These are phyloP conservation scores for Hemistola chrysoprasaria DNA, from an alignment of 2,888 invertebrate species.

Conservation along the genomic window DNA sequence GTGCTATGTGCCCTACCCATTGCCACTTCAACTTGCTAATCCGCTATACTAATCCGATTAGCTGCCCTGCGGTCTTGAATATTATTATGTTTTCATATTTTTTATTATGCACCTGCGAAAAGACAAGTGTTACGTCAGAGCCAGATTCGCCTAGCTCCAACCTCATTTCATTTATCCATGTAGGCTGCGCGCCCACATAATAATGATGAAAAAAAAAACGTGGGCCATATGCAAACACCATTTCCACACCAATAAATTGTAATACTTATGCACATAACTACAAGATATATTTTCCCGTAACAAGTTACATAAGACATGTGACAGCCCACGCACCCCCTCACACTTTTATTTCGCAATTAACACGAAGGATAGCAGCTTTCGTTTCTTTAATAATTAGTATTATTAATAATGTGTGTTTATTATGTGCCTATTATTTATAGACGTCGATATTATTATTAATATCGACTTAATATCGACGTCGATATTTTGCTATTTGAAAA, in stretches of 20 bases:
- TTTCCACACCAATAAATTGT: constrained; percentile 32
- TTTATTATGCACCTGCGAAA: background rate
- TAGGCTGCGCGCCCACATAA: constrained; percentile 67
- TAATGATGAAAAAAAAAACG: constrained; percentile 56
- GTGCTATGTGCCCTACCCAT: no score
- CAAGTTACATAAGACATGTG: constrained; percentile 9
- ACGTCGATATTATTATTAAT: no score
- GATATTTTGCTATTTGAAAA: no score
- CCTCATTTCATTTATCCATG: constrained; percentile 55
- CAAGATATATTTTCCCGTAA: constrained; percentile 32
- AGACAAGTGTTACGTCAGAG: constrained; percentile 49
- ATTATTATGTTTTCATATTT: no score
- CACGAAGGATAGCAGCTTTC: constrained; percentile 60
- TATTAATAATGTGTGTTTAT: constrained; percentile 1
- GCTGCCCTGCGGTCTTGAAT: no score
- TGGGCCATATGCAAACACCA: constrained; percentile 55
- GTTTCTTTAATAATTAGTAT: constrained; percentile 33
- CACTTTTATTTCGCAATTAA: constrained; percentile 62
- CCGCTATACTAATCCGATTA: no score
- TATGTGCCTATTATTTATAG: no score
- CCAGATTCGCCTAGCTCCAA: constrained; percentile 49
- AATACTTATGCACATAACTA: constrained; percentile 26
- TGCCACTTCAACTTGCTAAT: no score
- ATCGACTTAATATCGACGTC: no score
- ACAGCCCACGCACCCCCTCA: constrained; percentile 58